A percentile compares a stretch with the other conserved stretches of the same genome.
Conservation (phyloP, 2,113 vertebrate genomes). For the Ceyx margarethae region DNA sequence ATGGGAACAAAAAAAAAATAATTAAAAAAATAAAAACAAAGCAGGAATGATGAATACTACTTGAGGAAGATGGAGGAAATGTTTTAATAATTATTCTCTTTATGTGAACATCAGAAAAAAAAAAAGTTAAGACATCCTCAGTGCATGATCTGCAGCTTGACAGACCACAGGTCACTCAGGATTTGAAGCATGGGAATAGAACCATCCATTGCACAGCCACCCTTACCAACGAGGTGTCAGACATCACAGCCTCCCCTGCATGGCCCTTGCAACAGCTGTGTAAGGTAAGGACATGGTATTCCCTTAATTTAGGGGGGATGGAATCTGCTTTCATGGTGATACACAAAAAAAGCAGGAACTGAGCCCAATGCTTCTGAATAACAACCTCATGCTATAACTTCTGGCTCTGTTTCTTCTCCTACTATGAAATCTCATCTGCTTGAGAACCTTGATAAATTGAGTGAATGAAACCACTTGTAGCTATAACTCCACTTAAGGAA, state of each 20-base stretch:
- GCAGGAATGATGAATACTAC: not conserved
- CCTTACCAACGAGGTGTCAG: rapidly evolving
- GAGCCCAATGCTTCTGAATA: not conserved
- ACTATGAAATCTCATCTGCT: not conserved
- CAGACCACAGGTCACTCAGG: not conserved
- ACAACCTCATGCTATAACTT: not conserved
- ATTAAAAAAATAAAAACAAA: not conserved
- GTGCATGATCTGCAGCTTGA: not conserved
- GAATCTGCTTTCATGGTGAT: not conserved
- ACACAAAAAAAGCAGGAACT: not conserved
- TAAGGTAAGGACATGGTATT: not conserved
- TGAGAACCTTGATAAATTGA: not conserved
- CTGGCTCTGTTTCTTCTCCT: not conserved
- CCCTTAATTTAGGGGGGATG: not conserved
- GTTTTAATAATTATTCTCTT: not conserved
- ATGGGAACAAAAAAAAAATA: not conserved
- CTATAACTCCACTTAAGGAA: not conserved
- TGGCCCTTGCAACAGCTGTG: not conserved
- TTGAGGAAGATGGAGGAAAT: not conserved
- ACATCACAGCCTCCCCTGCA: not conserved
- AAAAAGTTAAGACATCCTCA: not conserved
- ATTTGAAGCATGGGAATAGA: not conserved
- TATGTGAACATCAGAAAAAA: not conserved
- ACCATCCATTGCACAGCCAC: not conserved
- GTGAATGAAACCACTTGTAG: not conserved